Evolutionary conservation across 92 coral and sea anemone species (phyloP).

Genomic region (Epizoanthus stellaris): DNA sequence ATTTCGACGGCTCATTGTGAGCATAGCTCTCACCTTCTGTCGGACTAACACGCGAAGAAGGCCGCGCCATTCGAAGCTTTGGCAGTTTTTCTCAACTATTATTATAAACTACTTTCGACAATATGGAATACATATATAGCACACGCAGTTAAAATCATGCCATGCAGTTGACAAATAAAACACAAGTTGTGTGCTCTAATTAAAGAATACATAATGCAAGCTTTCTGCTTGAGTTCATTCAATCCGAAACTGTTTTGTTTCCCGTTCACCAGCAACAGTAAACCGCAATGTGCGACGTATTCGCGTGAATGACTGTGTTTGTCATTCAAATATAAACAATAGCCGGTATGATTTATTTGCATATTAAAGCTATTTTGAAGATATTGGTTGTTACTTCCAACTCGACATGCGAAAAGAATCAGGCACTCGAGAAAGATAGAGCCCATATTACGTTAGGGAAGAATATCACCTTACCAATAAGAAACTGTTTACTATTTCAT

Average conservation of each 20-base stretch:
- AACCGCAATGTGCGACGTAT: neutral
- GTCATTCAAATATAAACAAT: neutral
- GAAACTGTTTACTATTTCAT: neutral
- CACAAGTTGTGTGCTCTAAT: neutral
- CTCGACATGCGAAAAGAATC: too few relatives aligned
- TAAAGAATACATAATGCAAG: neutral
- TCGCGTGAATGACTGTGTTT: neutral
- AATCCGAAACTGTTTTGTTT: neutral
- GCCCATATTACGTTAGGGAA: too few relatives aligned
- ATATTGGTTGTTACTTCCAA: neutral
- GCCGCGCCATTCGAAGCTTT: constrained; percentile 1
- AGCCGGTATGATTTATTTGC: neutral
- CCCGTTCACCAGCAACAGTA: neutral
- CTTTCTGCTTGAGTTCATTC: neutral
- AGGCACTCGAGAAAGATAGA: too few relatives aligned
- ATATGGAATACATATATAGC: neutral
- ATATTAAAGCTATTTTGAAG: neutral
- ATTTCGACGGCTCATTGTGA: constrained; percentile 55
- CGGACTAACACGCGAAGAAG: constrained; percentile 12
- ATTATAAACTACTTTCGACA: neutral
- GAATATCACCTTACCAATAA: too few relatives aligned
- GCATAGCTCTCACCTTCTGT: neutral
- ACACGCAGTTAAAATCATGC: neutral
- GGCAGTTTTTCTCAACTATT: neutral
- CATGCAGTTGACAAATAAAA: neutral